phyloP scores from a whole-genome alignment of 2,888 invertebrate species.

The Caenorhabditis sinica region DNA sequence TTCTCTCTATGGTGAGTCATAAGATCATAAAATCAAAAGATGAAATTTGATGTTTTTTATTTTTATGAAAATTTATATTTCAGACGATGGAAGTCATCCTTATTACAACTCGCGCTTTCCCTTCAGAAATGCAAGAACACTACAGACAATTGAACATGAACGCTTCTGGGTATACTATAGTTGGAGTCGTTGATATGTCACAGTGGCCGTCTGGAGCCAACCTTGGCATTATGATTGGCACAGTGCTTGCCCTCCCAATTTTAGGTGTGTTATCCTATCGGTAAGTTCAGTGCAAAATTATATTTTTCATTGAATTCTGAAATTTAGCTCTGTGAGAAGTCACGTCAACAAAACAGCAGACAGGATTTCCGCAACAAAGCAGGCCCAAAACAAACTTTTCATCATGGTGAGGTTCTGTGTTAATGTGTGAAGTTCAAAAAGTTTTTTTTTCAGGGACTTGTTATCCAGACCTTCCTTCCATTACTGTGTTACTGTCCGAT shows the following conservation, averaged over 20 bases:
- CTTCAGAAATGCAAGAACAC: constrained; percentile 15
- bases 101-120: constrained; percentile 9
- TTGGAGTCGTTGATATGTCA: constrained; percentile 28
- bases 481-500: constrained; percentile 39
- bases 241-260: constrained; percentile 19
- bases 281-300: neutral
- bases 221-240: constrained; percentile 10
- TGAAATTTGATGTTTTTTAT: neutral
- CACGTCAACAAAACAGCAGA: constrained; percentile 21
- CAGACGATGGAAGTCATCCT: constrained; percentile 41
- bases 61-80: constrained; percentile 9
- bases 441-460: constrained; percentile 24
- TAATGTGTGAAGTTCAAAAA: neutral
- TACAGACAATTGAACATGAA: constrained; percentile 24
- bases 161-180: constrained; percentile 14
- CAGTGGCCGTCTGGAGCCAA: constrained; percentile 24
- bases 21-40: neutral
- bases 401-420: neutral
- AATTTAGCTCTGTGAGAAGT: constrained; percentile 20
- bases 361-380: neutral
- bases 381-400: constrained; percentile 32
- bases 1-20: constrained; percentile 31
- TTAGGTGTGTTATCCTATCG: constrained; percentile 11
- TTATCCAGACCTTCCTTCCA: constrained; percentile 40
- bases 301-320: neutral